These are phyloP conservation scores for Zaprionus africanus DNA, from an alignment of 1,140 invertebrate species.

Conservation along the genomic window DNA sequence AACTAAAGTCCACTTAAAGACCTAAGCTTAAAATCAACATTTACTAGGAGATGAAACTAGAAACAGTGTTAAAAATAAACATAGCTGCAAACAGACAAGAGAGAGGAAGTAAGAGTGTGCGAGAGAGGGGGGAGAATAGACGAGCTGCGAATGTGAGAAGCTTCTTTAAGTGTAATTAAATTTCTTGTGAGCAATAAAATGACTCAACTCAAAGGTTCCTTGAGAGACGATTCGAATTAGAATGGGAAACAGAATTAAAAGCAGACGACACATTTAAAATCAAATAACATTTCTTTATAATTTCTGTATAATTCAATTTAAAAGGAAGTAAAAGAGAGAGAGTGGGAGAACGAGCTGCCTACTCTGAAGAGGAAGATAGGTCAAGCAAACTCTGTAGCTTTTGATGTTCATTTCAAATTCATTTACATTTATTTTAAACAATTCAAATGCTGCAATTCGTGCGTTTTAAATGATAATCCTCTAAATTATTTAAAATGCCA, in stretches of 20 bases:
- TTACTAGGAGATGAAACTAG: not conserved
- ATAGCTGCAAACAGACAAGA: not conserved
- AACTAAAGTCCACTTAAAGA: not conserved
- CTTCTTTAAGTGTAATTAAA: slow-evolving; percentile 37
- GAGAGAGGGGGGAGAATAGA: not conserved
- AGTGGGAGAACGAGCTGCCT: not conserved
- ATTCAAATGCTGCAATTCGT: not conserved
- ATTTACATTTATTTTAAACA: slow-evolving; percentile 4
- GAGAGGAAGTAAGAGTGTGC: not conserved
- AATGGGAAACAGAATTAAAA: slow-evolving; percentile 19
- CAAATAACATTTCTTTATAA: slow-evolving; percentile 34
- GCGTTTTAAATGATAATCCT: slow-evolving; percentile 16
- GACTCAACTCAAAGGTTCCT: slow-evolving; percentile 21
- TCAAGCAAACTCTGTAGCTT: not conserved
- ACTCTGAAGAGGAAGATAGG: not conserved
- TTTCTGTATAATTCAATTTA: slow-evolving; percentile 10
- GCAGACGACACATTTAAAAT: slow-evolving; percentile 31
- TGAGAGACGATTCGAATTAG: slow-evolving; percentile 4
- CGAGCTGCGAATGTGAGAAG: not conserved
- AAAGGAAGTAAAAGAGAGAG: not conserved
- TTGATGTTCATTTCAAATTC: slow-evolving; percentile 17
- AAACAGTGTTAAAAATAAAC: slow-evolving; percentile 2
- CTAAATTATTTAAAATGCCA: slow-evolving; percentile 42
- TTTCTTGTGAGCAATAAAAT: slow-evolving; percentile 32
- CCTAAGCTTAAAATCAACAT: not conserved